phyloP scores from a whole-genome alignment of 2,888 invertebrate genomes.

The Aphidius colemani region DNA sequence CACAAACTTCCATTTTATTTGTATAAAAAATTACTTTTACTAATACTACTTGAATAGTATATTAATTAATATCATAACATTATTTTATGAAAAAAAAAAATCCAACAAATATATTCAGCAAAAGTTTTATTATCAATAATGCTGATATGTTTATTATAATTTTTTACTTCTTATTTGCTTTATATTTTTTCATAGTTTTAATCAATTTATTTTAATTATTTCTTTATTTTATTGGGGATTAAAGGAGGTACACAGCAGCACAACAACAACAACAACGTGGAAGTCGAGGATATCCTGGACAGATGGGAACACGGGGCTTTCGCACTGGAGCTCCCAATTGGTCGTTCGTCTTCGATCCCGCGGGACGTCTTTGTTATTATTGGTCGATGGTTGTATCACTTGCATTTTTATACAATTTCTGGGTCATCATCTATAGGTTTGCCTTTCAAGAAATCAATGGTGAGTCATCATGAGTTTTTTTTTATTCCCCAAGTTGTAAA shows the following conservation, averaged over 20 bases:
- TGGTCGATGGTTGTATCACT: constrained; percentile 97
- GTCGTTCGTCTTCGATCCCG: constrained; percentile 98
- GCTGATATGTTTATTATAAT: no score
- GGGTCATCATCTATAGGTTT: constrained; percentile 98
- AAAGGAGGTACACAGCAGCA: constrained; percentile 55
- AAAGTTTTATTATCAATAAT: no score
- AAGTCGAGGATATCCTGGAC: constrained; percentile 56
- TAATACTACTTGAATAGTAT: no score
- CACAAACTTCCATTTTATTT: no score
- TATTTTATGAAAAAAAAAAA: no score
- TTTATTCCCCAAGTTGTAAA: no score
- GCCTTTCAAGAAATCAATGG: constrained; percentile 97
- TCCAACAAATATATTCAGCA: no score
- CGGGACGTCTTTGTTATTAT: constrained; percentile 93
- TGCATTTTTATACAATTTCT: constrained; percentile 95
- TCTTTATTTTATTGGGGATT: constrained; percentile 13
- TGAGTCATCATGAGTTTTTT: constrained; percentile 58
- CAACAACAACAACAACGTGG: constrained; percentile 58
- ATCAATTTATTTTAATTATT: constrained; percentile 1
- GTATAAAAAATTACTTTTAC: no score
- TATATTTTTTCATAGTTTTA: background rate
- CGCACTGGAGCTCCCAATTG: constrained; percentile 76
- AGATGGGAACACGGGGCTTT: constrained; percentile 60
- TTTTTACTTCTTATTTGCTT: no score
- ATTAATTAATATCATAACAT: no score